phyloP scores from a whole-genome alignment of 2,888 invertebrate species.

The Dryomyza anilis region DNA sequence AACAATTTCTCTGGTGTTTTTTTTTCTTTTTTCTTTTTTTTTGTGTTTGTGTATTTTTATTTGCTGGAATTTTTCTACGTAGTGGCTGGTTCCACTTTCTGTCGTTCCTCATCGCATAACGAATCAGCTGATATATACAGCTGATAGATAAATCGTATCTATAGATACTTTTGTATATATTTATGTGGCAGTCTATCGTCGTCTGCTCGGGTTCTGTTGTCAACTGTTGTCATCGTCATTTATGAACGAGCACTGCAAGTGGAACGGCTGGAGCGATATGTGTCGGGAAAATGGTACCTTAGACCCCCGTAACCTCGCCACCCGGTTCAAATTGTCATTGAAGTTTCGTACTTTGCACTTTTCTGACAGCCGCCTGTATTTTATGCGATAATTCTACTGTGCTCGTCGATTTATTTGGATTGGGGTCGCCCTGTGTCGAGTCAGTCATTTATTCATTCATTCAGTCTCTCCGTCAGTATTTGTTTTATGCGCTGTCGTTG shows the following conservation, averaged over 20 bases:
- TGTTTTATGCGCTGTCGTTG: neutral
- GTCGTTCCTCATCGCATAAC: neutral
- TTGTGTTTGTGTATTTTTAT: neutral
- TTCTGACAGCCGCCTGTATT: neutral
- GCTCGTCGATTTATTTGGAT: conserved; percentile 1
- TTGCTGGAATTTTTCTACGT: neutral
- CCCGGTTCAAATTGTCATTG: too few relatives aligned
- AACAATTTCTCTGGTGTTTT: neutral
- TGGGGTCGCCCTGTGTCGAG: neutral
- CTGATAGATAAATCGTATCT: neutral
- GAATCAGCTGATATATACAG: conserved; percentile 9
- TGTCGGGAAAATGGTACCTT: too few relatives aligned
- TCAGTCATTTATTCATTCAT: neutral
- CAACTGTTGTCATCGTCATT: neutral
- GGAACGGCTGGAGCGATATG: too few relatives aligned
- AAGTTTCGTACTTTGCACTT: neutral
- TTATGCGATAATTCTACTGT: neutral
- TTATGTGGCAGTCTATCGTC: neutral
- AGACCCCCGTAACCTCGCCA: too few relatives aligned
- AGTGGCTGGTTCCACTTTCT: neutral
- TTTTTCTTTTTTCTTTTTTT: neutral
- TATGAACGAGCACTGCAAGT: neutral
- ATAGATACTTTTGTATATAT: neutral
- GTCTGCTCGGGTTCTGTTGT: neutral
- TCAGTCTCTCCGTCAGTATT: neutral